Percentiles rank a stretch among this genome's conserved stretches.
phyloP scores from a whole-genome alignment of 2,888 invertebrate species.

The Drosophila merina region DNA sequence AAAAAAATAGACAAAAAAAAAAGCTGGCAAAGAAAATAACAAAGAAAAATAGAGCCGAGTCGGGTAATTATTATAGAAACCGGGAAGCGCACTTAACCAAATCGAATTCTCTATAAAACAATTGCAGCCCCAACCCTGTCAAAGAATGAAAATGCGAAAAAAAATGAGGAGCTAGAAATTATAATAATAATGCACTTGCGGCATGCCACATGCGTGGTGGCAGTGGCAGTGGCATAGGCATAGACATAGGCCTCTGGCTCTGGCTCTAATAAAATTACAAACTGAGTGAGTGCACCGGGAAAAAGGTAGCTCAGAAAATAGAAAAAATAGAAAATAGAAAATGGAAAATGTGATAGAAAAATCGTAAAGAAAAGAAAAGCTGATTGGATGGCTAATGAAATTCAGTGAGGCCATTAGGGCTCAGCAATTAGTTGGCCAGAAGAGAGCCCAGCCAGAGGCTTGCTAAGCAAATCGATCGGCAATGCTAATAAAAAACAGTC shows the following conservation, averaged over 20 bases:
- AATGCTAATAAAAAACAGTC: constrained; percentile 4
- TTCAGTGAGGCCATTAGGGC: constrained; percentile 68
- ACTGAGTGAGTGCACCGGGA: constrained; percentile 56
- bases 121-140: constrained; percentile 46
- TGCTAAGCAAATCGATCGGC: constrained; percentile 31
- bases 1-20: constrained; percentile 30
- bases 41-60: background rate
- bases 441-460: constrained; percentile 41
- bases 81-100: constrained; percentile 72
- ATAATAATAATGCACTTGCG: constrained; percentile 69
- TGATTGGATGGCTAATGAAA: constrained; percentile 62
- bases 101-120: constrained; percentile 72
- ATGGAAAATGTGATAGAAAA: constrained; percentile 28
- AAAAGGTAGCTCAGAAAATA: constrained; percentile 24
- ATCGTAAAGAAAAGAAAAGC: constrained; percentile 45
- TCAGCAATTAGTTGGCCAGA: constrained; percentile 54
- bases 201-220: constrained; percentile 73
- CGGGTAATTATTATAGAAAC: constrained; percentile 31
- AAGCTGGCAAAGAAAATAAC: background rate
- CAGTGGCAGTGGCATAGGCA: constrained; percentile 62
- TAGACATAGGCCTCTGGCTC: constrained; percentile 22
- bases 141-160: constrained; percentile 12
- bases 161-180: constrained; percentile 55
- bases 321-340: constrained; percentile 17
- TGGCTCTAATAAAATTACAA: constrained; percentile 69